phyloP scores from a whole-genome alignment of 2,888 invertebrate genomes.

The Chymomyza caudatula region DNA sequence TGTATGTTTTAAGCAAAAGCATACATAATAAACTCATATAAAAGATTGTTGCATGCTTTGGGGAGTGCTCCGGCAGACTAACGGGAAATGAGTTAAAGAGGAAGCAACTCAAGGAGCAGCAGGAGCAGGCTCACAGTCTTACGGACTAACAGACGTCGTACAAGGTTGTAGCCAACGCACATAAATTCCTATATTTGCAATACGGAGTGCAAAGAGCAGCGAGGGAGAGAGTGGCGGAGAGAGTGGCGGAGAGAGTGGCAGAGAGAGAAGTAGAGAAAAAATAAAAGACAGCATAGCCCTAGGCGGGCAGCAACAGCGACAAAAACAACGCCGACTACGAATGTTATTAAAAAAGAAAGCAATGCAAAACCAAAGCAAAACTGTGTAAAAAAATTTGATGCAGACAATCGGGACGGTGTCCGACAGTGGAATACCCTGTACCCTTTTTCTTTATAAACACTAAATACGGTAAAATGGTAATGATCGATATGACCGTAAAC shows the following conservation, averaged over 20 bases:
- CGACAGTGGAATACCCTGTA: no score
- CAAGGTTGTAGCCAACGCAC: conserved; percentile 34
- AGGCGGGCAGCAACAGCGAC: conserved; percentile 49
- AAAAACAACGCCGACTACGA: conserved; percentile 39
- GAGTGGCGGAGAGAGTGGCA: conserved; percentile 7
- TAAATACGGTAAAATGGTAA: no score
- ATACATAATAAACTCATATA: conserved; percentile 72
- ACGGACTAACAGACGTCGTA: neutral
- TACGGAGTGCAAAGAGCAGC: conserved; percentile 3
- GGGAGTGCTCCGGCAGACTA: conserved; percentile 10
- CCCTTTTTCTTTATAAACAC: no score
- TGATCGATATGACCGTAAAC: no score
- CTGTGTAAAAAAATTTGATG: no score
- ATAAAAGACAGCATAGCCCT: conserved; percentile 35
- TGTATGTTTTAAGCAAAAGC: conserved; percentile 69
- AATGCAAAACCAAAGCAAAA: conserved; percentile 28
- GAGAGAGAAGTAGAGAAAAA: conserved; percentile 6
- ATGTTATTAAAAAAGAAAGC: conserved; percentile 58
- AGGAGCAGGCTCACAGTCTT: neutral
- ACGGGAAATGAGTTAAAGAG: neutral
- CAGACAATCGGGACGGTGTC: no score
- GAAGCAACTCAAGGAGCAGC: neutral
- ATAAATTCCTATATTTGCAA: conserved; percentile 61
- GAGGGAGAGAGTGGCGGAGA: neutral
- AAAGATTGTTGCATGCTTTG: conserved; percentile 65